A percentile compares a stretch with the other conserved stretches of the same genome.
These are phyloP conservation scores for Choloepus hoffmanni DNA, from an alignment of 2,113 vertebrate species.

Conservation along the genomic window DNA sequence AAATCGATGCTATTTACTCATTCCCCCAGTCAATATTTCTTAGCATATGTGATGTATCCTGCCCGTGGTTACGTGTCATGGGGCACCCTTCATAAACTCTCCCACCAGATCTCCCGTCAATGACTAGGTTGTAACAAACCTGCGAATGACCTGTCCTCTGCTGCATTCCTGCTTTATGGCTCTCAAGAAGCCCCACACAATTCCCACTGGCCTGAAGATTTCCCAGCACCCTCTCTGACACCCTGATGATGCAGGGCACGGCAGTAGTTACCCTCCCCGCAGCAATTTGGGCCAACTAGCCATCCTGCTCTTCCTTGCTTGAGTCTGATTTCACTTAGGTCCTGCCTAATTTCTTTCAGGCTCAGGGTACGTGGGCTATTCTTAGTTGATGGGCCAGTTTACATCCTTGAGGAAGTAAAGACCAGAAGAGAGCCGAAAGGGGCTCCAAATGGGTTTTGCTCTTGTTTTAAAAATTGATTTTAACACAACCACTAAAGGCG, in stretches of 20 bases:
- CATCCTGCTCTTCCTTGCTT: not conserved
- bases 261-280: not conserved
- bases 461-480: conserved; percentile 64
- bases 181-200: not conserved
- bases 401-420: conserved; percentile 21
- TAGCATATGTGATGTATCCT: not conserved
- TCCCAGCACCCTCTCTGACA: not conserved
- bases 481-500: conserved; percentile 60
- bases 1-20: not conserved
- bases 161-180: not conserved
- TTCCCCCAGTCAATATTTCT: not conserved
- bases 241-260: not conserved
- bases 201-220: not conserved
- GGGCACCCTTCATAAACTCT: not conserved
- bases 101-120: not conserved
- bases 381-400: not conserved
- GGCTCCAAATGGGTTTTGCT: conserved; percentile 6
- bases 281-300: not conserved
- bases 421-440: not conserved
- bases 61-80: not conserved
- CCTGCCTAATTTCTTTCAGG: conserved; percentile 49
- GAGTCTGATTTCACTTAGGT: conserved; percentile 1
- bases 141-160: not conserved
- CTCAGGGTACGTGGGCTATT: not conserved
- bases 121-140: not conserved